Evolutionary conservation across 2,797 vertebrate genomes (phyloP).

Genomic region (Falco novaeseelandiae): DNA sequence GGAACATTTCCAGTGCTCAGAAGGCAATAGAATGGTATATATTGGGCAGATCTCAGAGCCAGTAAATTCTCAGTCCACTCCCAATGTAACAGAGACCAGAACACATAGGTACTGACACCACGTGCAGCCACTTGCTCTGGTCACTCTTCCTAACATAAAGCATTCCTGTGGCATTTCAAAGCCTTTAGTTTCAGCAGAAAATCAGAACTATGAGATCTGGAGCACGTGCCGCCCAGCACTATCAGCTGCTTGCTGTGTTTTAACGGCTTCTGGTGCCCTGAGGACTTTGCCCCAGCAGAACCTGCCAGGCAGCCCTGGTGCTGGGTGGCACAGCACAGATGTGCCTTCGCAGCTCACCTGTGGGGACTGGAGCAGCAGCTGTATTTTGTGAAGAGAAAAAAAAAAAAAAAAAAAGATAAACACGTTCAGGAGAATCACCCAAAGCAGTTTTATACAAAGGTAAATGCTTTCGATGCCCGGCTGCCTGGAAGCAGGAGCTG

Average conservation of each 20-base stretch:
- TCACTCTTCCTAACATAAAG: not conserved
- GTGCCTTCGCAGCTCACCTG: accelerated
- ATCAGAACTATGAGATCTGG: not conserved
- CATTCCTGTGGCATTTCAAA: not conserved
- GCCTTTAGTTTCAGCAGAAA: not conserved
- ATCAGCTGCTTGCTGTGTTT: not conserved
- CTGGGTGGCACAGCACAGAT: not conserved
- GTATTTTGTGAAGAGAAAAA: not conserved
- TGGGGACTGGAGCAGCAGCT: accelerated
- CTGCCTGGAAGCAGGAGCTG: not conserved
- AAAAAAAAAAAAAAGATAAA: not conserved
- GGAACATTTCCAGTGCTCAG: not conserved
- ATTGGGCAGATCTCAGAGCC: not conserved
- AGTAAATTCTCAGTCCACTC: not conserved
- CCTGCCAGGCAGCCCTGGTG: accelerated
- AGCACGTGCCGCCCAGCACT: not conserved
- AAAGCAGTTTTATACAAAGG: not conserved
- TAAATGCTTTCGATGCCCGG: not conserved
- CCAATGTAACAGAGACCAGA: not conserved
- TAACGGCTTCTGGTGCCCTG: accelerated
- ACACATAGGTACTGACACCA: accelerated
- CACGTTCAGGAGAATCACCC: not conserved
- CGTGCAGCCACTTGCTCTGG: accelerated
- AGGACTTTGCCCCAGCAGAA: accelerated
- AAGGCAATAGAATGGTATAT: accelerated